Conservation (phyloP, 2,888 invertebrate genomes). For the Rhimphoctona megacephalus region DNA sequence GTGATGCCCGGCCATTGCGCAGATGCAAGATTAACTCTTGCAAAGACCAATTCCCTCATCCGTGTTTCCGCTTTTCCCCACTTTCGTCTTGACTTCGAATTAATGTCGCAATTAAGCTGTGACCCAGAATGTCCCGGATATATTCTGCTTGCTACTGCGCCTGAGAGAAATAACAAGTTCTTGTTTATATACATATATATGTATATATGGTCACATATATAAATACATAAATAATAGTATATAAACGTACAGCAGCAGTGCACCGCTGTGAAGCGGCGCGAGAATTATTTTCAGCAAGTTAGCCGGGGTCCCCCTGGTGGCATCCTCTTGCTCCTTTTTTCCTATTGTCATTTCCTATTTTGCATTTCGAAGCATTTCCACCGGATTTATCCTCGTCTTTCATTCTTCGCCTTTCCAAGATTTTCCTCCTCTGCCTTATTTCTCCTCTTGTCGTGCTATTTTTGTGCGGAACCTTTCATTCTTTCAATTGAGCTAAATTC, state of each 20-base stretch:
- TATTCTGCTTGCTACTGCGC: constrained; percentile 53
- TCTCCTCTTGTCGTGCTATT: neutral
- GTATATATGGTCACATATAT: constrained; percentile 17
- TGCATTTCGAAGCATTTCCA: constrained; percentile 44
- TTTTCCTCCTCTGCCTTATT: constrained; percentile 19
- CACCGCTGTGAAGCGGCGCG: constrained; percentile 34
- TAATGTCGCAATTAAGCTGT: constrained; percentile 73
- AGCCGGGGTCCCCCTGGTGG: constrained; percentile 3
- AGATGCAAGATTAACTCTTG: constrained; percentile 55
- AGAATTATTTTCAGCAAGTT: constrained; percentile 55
- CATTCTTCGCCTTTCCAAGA: neutral
- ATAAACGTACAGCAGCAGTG: neutral
- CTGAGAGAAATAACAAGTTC: constrained; percentile 49
- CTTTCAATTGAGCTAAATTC: constrained; percentile 26
- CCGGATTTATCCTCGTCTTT: constrained; percentile 21
- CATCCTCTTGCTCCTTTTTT: constrained; percentile 33
- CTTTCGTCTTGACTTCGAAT: constrained; percentile 67
- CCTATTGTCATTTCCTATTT: constrained; percentile 30
- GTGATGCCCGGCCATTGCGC: constrained; percentile 22
- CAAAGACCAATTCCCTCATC: constrained; percentile 14
- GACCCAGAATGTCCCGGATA: constrained; percentile 70
- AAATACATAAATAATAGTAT: constrained; percentile 28
- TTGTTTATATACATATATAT: constrained; percentile 4
- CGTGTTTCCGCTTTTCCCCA: constrained; percentile 14
- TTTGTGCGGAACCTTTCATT: neutral